Evolutionary conservation across 2,797 vertebrate species (phyloP), one percentile per base, ranked within the genome.

Genomic region (Discoglossus pictus): DNA sequence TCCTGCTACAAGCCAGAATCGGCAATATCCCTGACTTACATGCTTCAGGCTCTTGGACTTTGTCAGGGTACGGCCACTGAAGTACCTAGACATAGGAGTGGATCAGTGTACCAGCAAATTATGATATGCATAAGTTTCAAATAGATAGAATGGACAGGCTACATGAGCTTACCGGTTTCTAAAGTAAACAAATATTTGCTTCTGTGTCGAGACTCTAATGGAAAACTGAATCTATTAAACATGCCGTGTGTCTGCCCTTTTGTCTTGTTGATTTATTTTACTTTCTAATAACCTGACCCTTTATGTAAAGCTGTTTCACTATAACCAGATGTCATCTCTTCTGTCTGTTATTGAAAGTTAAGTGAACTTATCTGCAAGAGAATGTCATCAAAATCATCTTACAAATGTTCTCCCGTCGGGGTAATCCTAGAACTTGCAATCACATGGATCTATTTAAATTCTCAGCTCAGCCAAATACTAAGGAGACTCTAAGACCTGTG

Each of bases 151-250:
- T n/a, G n/a, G n/a, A n/a, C n/a, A n/a, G n/a, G n/a, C n/a, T n/a
- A n/a, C n/a, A n/a, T n/a, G n/a, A n/a, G n/a, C n/a, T n/a, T n/a
- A n/a, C n/a, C n/a, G n/a, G n/a, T n/a, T n/a, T n/a, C n/a, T n/a
- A n/a, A n/a, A n/a, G n/a, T n/a, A n/a, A n/a, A n/a, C n/a, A n/a
- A n/a, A n/a, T n/a, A n/a, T n/a, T n/a, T n/a, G n/a, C n/a, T n/a
- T n/a, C n/a, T n/a, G n/a, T 47, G 44, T 11, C 44, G 23, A 11
- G 9, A 4, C 44, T 44, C 16, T 47, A 12, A 47, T 47, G 18
- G 44, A 47, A 47, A 47, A 47, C 44, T 47, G 21, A 47, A 47
- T 23, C 21, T 17, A 47, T 47, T 12, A 6, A 11, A 47, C 18
- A 23, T 23, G 23, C n/a, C n/a, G 23, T 47, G 44, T 47, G 21